Percentiles rank a stretch among this genome's conserved stretches.
Conservation (phyloP, 2,888 invertebrate species). For the Drosophila tripunctata region DNA sequence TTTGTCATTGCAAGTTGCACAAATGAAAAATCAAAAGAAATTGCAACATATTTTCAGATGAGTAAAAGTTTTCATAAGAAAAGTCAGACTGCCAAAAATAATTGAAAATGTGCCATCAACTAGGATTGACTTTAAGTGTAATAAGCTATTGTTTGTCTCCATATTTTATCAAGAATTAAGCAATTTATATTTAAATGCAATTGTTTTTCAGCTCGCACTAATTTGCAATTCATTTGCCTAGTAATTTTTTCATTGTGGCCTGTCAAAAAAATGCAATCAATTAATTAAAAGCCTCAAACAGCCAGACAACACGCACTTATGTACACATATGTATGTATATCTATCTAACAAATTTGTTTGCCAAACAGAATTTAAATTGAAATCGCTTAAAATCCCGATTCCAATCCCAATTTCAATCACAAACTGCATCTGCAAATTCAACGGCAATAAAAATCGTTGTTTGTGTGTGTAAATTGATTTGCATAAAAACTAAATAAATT, state of each 20-base stretch:
- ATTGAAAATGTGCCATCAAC: conserved; percentile 1
- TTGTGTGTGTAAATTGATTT: conserved; percentile 63
- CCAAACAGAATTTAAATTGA: conserved; percentile 50
- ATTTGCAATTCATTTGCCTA: neutral
- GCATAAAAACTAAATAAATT: conserved; percentile 71
- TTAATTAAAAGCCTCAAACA: conserved; percentile 53
- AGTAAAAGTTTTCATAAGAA: conserved; percentile 14
- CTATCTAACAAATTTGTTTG: conserved; percentile 26
- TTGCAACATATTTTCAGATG: conserved; percentile 23
- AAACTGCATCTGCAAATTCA: conserved; percentile 8
- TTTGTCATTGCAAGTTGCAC: conserved; percentile 43
- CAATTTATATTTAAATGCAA: conserved; percentile 28
- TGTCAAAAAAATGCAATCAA: conserved; percentile 59
- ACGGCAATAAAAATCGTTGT: conserved; percentile 31
- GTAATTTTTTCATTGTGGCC: conserved; percentile 22
- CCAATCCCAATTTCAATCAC: conserved; percentile 4
- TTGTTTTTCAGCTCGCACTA: conserved; percentile 1
- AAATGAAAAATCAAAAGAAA: conserved; percentile 51
- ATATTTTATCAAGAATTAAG: conserved; percentile 11
- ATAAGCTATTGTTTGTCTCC: neutral
- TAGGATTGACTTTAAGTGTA: neutral
- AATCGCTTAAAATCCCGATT: conserved; percentile 29
- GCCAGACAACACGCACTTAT: conserved; percentile 24
- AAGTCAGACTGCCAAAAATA: conserved; percentile 11
- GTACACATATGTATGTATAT: neutral